Base-by-base conservation (phyloP, 2,113 vertebrate species). In the Platycercus adscitus region DNA sequence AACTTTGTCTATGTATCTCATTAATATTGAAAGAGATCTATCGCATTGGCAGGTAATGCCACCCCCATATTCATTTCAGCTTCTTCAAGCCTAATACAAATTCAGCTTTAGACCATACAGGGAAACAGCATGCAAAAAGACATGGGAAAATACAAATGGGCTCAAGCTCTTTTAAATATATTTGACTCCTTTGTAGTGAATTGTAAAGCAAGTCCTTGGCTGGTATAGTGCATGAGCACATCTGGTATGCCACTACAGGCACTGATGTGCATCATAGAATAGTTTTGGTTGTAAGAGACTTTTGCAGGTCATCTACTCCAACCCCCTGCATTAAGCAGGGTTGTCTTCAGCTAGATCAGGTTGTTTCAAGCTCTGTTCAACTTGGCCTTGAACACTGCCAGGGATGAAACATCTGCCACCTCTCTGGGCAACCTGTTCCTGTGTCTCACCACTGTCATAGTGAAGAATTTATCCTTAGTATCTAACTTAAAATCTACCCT, bases 371-470 rank as follows among this genome's bases (percentile, higher is more conserved):
- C 7, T 35, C 60, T 17, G 9, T 79, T 35, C 46, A 68, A 47
- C 26, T 11, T 49, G 60, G 16, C 16, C 6, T 53, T 49, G 19
- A 73, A n/a, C 37, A 41, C 37, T 49, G 66, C 33, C 11, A 73
- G n/a, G 17, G 25, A 37, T 21, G 4, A 6, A 19, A 4, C 31
- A 49, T 29, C 13, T 55, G 72, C 18, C 13, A 43, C 10, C 20
- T 53, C 1, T 0, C 25, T n/a, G 5, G 7, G 39, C 24, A 71
- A 43, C 3, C 6, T 55, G 8, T 11, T 43, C 26, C 11, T 49
- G n/a, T 60, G 20, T 29, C 6, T 80, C 16, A 44, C 16, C 16
- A 79, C 23, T 5, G 23, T 61, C 11, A 3, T 2, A 11, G 23
- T 55, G 43, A 49, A 83, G 49, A 11, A 11, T 7, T 18, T 12